A percentile compares a stretch with the other conserved stretches of the same genome.
Evolutionary conservation across 1,140 invertebrate species (phyloP).

Genomic region (Drosophila sucinea): DNA sequence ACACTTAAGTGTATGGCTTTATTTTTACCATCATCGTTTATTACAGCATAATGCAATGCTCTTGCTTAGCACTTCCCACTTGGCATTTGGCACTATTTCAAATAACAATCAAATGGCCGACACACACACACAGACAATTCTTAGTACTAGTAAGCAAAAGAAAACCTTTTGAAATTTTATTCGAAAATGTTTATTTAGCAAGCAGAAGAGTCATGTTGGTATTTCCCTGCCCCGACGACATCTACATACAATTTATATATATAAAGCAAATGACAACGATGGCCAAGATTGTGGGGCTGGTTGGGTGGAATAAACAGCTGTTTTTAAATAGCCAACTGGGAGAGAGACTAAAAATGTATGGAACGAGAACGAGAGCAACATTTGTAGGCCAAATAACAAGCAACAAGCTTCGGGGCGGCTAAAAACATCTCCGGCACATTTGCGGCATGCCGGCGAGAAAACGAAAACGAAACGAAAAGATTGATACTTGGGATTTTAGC

Average conservation of each 20-base stretch:
- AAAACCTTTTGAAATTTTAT: slow-evolving; percentile 50
- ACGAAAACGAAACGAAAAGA: slow-evolving; percentile 24
- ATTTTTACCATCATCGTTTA: slow-evolving; percentile 60
- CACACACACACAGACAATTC: slow-evolving; percentile 29
- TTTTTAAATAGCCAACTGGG: slow-evolving; percentile 50
- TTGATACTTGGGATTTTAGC: slow-evolving; percentile 24
- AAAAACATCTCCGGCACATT: slow-evolving; percentile 26
- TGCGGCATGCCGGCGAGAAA: slow-evolving; percentile 50
- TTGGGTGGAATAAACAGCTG: slow-evolving; percentile 44
- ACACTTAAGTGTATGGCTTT: slow-evolving; percentile 40
- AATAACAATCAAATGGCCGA: slow-evolving; percentile 12
- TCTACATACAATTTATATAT: not conserved
- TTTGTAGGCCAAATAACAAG: slow-evolving; percentile 45
- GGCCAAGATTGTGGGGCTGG: not conserved
- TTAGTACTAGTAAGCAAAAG: slow-evolving; percentile 17
- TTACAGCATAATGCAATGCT: slow-evolving; percentile 61
- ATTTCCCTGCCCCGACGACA: slow-evolving; percentile 31
- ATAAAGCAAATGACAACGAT: not conserved
- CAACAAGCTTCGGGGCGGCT: slow-evolving; percentile 64
- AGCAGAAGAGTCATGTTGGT: slow-evolving; percentile 36
- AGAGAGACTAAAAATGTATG: slow-evolving; percentile 12
- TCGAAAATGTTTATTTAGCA: slow-evolving; percentile 41
- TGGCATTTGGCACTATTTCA: not conserved
- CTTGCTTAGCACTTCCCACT: slow-evolving; percentile 30
- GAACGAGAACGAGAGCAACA: slow-evolving; percentile 26